These are phyloP conservation scores for Anoncus sp. DNA, from an alignment of 2,888 invertebrate genomes.

Conservation along the genomic window DNA sequence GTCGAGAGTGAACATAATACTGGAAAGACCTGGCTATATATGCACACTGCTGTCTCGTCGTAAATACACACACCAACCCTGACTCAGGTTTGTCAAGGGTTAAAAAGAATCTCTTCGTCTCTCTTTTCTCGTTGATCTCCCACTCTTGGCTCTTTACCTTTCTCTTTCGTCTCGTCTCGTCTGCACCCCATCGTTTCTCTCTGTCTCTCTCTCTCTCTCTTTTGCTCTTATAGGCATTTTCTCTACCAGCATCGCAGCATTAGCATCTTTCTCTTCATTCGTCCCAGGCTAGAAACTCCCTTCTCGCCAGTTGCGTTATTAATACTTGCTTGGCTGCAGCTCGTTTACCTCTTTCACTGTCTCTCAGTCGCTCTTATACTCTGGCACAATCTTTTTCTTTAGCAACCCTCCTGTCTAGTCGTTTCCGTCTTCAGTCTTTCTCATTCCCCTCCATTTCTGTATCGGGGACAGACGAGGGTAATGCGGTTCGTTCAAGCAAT, in stretches of 20 bases:
- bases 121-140: slow-evolving; percentile 36
- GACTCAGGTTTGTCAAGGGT: slow-evolving; percentile 70
- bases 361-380: background rate
- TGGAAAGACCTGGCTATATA: slow-evolving; percentile 48
- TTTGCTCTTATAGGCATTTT: slow-evolving; percentile 18
- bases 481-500: slow-evolving; percentile 7
- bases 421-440: slow-evolving; percentile 41
- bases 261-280: slow-evolving; percentile 54
- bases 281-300: slow-evolving; percentile 61
- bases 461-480: background rate
- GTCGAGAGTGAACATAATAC: slow-evolving; percentile 59
- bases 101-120: slow-evolving; percentile 65
- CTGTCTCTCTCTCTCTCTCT: slow-evolving; percentile 27
- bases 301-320: slow-evolving; percentile 63
- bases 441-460: background rate
- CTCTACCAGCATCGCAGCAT: slow-evolving; percentile 37
- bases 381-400: slow-evolving; percentile 40
- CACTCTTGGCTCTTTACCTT: slow-evolving; percentile 60
- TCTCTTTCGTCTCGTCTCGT: slow-evolving; percentile 60
- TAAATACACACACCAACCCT: slow-evolving; percentile 26
- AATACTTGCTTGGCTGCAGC: slow-evolving; percentile 49
- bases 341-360: slow-evolving; percentile 54
- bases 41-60: slow-evolving; percentile 8
- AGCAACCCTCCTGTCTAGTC: slow-evolving; percentile 35
- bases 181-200: slow-evolving; percentile 29